Evolutionary conservation across 2,113 vertebrate species (phyloP).

Genomic region (Vulpes lagopus): DNA sequence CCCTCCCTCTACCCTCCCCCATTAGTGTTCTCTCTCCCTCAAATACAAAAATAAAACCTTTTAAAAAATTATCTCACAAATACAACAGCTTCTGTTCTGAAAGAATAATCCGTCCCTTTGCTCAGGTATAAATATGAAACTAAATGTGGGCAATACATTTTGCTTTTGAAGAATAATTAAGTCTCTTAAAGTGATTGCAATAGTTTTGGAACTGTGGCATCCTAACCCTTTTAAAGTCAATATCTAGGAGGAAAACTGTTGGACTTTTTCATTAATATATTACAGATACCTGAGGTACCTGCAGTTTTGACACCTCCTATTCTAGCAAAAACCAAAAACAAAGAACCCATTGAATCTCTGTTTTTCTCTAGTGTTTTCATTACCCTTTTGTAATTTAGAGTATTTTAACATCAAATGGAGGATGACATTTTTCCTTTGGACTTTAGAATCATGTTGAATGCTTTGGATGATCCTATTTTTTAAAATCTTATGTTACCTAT

Average conservation of each 20-base stretch:
- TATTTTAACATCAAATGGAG: slow-evolving; percentile 28
- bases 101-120: slow-evolving; percentile 40
- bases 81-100: slow-evolving; percentile 43
- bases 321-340: not conserved
- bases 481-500: not conserved
- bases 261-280: slow-evolving; percentile 22
- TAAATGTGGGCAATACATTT: slow-evolving; percentile 49
- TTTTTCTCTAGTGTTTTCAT: not conserved
- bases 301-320: slow-evolving; percentile 31
- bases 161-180: slow-evolving; percentile 53
- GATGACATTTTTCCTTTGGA: slow-evolving; percentile 21
- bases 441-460: slow-evolving; percentile 59
- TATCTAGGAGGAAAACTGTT: not conserved
- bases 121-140: slow-evolving; percentile 54
- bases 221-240: not conserved
- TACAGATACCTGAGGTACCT: slow-evolving; percentile 21
- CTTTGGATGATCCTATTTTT: slow-evolving; percentile 50
- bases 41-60: not conserved
- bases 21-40: not conserved
- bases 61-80: slow-evolving; percentile 23
- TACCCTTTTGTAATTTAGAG: not conserved
- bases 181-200: slow-evolving; percentile 20
- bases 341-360: not conserved
- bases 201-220: not conserved
- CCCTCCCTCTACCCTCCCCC: not conserved